Conservation (phyloP, 2,888 invertebrate genomes). For the Apotomis betuletana region DNA sequence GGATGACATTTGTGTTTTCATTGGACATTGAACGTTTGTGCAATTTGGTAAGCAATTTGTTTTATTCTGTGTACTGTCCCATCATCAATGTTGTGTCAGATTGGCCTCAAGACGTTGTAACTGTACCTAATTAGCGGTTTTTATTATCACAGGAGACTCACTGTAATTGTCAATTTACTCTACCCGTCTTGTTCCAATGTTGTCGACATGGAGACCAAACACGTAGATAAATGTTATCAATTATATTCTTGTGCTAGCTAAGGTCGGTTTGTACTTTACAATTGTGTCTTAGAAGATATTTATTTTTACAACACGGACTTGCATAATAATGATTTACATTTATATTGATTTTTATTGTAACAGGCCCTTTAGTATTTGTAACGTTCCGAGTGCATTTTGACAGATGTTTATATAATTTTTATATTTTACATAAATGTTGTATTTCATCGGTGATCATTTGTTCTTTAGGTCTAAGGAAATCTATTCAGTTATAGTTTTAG, state of each 20-base stretch:
- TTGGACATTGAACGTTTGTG: no score
- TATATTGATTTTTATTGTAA: constrained; percentile 42
- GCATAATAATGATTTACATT: constrained; percentile 47
- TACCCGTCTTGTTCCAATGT: constrained; percentile 22
- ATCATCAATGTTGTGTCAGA: not conserved
- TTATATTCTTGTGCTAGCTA: constrained; percentile 23
- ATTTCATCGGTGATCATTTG: not conserved
- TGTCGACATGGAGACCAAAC: constrained; percentile 3
- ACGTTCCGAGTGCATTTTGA: constrained; percentile 11
- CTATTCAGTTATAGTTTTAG: not conserved
- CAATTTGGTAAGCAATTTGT: not conserved
- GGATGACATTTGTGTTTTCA: no score
- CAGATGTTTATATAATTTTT: constrained; percentile 6
- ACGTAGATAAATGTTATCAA: constrained; percentile 24
- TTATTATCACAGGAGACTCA: constrained; percentile 16
- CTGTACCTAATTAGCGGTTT: constrained; percentile 10
- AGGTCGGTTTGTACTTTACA: constrained; percentile 44
- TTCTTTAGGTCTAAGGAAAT: constrained; percentile 6
- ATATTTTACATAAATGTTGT: not conserved
- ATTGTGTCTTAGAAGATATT: constrained; percentile 43
- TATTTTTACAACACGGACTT: constrained; percentile 44
- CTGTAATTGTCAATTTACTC: constrained; percentile 29
- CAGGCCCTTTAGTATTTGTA: constrained; percentile 35
- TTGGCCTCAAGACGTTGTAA: not conserved
- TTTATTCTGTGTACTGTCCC: not conserved